A percentile compares a stretch with the other conserved stretches of the same genome.
These are phyloP conservation scores for Lordiphosa fenestrarum DNA, from an alignment of 2,888 invertebrate species.

Conservation along the genomic window DNA sequence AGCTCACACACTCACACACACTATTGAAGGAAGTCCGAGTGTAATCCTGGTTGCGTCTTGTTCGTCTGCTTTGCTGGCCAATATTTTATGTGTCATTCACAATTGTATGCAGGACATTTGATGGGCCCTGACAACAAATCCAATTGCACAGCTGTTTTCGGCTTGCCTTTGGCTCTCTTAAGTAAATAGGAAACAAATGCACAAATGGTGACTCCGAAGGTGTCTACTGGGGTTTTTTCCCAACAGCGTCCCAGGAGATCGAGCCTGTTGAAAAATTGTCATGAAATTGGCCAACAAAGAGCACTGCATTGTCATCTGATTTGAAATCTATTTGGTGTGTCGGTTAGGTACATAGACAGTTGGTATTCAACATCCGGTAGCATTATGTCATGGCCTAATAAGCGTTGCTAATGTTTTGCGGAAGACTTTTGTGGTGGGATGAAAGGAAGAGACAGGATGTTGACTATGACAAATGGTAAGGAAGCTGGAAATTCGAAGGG, in stretches of 20 bases:
- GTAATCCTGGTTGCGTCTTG: constrained; percentile 56
- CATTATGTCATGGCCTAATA: constrained; percentile 44
- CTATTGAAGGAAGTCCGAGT: constrained; percentile 33
- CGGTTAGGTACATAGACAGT: constrained; percentile 9
- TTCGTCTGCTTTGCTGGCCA: constrained; percentile 42
- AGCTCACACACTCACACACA: constrained; percentile 7
- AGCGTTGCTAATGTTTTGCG: constrained; percentile 57
- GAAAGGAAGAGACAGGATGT: constrained; percentile 10
- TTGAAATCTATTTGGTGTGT: constrained; percentile 33
- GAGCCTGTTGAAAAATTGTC: constrained; percentile 68
- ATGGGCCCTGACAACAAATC: constrained; percentile 57
- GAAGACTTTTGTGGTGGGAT: constrained; percentile 49
- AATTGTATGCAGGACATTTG: constrained; percentile 73
- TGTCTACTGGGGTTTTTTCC: constrained; percentile 16
- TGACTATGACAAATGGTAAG: constrained; percentile 16
- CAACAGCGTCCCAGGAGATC: constrained; percentile 16
- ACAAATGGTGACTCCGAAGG: constrained; percentile 52
- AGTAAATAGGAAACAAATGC: constrained; percentile 72
- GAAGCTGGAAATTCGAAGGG: constrained; percentile 24
- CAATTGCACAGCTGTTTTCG: constrained; percentile 69
- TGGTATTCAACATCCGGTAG: constrained; percentile 38
- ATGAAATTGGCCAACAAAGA: constrained; percentile 74
- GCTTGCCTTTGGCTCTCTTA: constrained; percentile 35
- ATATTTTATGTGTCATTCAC: constrained; percentile 69
- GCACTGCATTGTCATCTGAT: constrained; percentile 49